These are phyloP conservation scores for Papilio glaucus DNA, from an alignment of 1,140 invertebrate genomes.

Conservation along the genomic window DNA sequence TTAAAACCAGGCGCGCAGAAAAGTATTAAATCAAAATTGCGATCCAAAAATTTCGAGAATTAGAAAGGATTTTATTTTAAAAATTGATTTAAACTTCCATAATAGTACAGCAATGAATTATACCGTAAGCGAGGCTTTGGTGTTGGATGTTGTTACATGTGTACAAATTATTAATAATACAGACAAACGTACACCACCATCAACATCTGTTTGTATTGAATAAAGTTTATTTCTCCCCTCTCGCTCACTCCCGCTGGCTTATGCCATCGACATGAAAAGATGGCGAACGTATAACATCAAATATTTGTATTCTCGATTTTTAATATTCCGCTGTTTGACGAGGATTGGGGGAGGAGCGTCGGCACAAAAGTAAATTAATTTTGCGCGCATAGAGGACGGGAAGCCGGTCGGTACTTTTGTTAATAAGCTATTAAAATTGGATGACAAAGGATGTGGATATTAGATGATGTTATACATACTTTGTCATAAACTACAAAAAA, in stretches of 20 bases:
- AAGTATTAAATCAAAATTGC: too few species aligned
- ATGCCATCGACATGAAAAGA: background rate
- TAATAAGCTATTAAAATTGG: background rate
- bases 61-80: too few species aligned
- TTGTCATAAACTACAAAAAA: too few species aligned
- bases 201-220: background rate
- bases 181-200: background rate
- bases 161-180: too few species aligned
- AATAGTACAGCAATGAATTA: too few species aligned
- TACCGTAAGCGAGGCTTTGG: too few species aligned
- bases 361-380: conserved; percentile 5
- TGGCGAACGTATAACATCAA: background rate
- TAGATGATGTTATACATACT: background rate
- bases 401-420: conserved; percentile 4
- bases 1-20: too few species aligned
- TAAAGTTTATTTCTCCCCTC: too few species aligned
- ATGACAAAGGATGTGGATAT: background rate
- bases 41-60: too few species aligned
- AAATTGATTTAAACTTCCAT: too few species aligned
- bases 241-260: background rate
- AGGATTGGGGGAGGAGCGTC: background rate
- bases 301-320: background rate
- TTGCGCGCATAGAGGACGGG: background rate
- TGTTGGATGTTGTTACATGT: too few species aligned
- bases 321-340: conserved; percentile 1